Conservation (phyloP, 1,140 invertebrate species). For the Bathynomus jamesi region DNA sequence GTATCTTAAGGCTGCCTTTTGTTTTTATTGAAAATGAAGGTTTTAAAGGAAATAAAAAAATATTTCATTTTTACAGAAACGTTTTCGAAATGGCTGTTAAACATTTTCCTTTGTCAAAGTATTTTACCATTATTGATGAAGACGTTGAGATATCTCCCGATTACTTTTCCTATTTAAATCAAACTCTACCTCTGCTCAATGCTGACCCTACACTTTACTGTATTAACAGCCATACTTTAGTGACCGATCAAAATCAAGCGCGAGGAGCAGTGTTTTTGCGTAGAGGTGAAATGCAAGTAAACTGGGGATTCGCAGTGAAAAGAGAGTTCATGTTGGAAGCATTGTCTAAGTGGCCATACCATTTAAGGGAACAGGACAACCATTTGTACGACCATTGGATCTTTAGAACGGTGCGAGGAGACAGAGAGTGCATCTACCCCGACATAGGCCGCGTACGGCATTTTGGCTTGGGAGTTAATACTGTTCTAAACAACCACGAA, state of each 20-base stretch:
- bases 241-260: not conserved
- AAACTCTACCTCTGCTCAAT: slow-evolving; percentile 50
- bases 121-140: slow-evolving; percentile 49
- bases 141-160: slow-evolving; percentile 59
- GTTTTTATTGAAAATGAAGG: not conserved
- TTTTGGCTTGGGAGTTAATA: slow-evolving; percentile 26
- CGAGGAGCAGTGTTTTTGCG: slow-evolving; percentile 9
- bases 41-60: not conserved
- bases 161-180: slow-evolving; percentile 57
- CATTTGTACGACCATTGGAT: slow-evolving; percentile 29
- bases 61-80: not conserved
- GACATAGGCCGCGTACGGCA: slow-evolving; percentile 28
- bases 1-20: not conserved
- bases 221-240: slow-evolving; percentile 50
- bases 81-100: not conserved
- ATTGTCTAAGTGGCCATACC: slow-evolving; percentile 16
- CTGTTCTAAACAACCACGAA: not conserved
- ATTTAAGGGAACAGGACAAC: not conserved
- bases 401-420: slow-evolving; percentile 5
- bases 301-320: slow-evolving; percentile 29
- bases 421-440: slow-evolving; percentile 24
- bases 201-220: slow-evolving; percentile 54
- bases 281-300: slow-evolving; percentile 19
- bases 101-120: not conserved
- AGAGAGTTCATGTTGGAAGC: slow-evolving; percentile 19